Conservation (phyloP, 1,140 invertebrate species). For the Apis laboriosa region DNA sequence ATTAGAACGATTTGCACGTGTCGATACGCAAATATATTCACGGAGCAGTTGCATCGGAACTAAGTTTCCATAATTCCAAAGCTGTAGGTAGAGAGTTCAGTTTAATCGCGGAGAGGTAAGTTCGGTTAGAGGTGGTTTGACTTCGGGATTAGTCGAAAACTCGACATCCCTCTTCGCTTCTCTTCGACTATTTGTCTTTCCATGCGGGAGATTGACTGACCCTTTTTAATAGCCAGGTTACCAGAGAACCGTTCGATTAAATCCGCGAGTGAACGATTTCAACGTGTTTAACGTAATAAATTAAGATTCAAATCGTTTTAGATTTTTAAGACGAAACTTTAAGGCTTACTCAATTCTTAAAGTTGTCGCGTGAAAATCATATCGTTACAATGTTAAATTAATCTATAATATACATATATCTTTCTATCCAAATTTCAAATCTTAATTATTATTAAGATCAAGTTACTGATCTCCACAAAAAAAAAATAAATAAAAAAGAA, state of each 20-base stretch:
- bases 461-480: too few species aligned
- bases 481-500: too few species aligned
- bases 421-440: too few species aligned
- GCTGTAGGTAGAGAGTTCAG: conserved; percentile 8
- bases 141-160: conserved; percentile 47
- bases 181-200: background rate
- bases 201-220: background rate
- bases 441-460: too few species aligned
- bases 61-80: conserved; percentile 49
- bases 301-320: background rate
- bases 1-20: background rate
- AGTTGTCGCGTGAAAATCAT: background rate
- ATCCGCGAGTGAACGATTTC: background rate
- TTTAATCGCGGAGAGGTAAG: conserved; percentile 31
- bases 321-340: background rate
- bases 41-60: conserved; percentile 27
- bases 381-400: too few species aligned
- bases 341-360: background rate
- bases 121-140: conserved; percentile 37
- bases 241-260: too few species aligned
- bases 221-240: conserved; percentile 5
- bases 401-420: too few species aligned
- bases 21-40: conserved; percentile 42
- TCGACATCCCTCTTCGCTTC: conserved; percentile 25
- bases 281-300: background rate